A percentile compares a stretch with the other conserved stretches of the same genome.
phyloP scores from a whole-genome alignment of 2,888 invertebrate genomes.

The Synanthedon myopaeformis region DNA sequence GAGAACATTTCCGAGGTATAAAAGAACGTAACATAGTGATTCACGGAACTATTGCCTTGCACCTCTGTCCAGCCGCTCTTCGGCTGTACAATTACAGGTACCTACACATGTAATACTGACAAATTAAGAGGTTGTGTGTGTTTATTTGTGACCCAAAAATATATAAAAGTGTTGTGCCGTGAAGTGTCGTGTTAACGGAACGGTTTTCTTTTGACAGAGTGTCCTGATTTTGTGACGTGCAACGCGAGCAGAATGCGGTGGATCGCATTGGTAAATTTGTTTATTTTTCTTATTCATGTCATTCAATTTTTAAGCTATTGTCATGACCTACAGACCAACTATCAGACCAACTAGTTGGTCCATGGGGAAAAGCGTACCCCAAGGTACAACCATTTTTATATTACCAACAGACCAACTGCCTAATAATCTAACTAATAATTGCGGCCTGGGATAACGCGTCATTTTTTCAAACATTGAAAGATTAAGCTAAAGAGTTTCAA shows the following conservation, averaged over 20 bases:
- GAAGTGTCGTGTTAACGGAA: constrained; percentile 23
- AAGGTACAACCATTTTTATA: no score
- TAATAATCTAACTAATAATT: no score
- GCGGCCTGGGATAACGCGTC: no score
- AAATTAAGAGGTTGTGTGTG: constrained; percentile 1
- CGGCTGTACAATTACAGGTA: constrained; percentile 18
- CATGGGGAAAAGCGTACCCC: no score
- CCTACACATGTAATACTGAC: constrained; percentile 5
- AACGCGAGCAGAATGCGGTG: constrained; percentile 46
- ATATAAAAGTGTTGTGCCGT: constrained; percentile 21
- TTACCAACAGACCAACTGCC: no score
- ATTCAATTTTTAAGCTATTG: no score
- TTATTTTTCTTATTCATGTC: no score
- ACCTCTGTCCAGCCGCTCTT: constrained; percentile 27
- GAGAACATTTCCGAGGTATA: constrained; percentile 66
- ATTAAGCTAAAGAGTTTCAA: no score
- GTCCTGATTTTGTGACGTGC: constrained; percentile 27
- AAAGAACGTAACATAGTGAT: constrained; percentile 55
- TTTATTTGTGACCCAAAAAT: constrained; percentile 9
- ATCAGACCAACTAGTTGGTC: no score
- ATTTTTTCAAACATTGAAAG: no score
- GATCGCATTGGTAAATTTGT: constrained; percentile 44
- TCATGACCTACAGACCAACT: no score
- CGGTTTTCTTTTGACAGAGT: constrained; percentile 58
- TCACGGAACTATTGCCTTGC: constrained; percentile 57